Conservation (phyloP, 2,888 invertebrate species). For the Melikaiella ostensackeni region DNA sequence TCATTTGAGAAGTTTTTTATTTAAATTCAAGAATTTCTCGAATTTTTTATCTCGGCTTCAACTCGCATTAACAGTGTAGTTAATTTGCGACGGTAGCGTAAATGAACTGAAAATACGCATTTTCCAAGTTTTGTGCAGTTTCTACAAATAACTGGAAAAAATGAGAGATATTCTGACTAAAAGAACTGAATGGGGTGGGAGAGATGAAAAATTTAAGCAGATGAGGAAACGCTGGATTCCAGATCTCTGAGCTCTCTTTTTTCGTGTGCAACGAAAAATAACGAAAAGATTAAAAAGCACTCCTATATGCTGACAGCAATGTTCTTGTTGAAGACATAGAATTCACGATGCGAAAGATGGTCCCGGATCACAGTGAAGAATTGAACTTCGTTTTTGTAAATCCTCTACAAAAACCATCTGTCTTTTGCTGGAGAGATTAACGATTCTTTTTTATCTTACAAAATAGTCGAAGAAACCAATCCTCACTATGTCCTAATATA, state of each 20-base stretch:
- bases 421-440: neutral
- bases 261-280: conserved; percentile 8
- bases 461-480: neutral
- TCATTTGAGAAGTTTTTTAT: too few species aligned
- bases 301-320: conserved; percentile 5
- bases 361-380: conserved; percentile 2
- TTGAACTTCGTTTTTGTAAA: conserved; percentile 22
- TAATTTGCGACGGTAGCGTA: too few species aligned
- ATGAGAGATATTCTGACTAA: too few species aligned
- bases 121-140: too few species aligned
- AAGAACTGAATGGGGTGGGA: too few species aligned
- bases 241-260: neutral
- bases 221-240: neutral
- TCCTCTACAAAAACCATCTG: neutral
- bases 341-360: conserved; percentile 20
- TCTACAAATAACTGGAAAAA: too few species aligned
- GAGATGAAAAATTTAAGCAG: too few species aligned
- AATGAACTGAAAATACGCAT: too few species aligned
- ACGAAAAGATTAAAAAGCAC: conserved; percentile 34
- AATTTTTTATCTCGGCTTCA: too few species aligned
- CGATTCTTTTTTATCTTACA: neutral
- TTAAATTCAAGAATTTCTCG: too few species aligned
- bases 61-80: too few species aligned
- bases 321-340: neutral
- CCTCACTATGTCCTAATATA: neutral